Evolutionary conservation across 2,797 vertebrate species (phyloP).

Genomic region (Yasuhikotakia modesta): DNA sequence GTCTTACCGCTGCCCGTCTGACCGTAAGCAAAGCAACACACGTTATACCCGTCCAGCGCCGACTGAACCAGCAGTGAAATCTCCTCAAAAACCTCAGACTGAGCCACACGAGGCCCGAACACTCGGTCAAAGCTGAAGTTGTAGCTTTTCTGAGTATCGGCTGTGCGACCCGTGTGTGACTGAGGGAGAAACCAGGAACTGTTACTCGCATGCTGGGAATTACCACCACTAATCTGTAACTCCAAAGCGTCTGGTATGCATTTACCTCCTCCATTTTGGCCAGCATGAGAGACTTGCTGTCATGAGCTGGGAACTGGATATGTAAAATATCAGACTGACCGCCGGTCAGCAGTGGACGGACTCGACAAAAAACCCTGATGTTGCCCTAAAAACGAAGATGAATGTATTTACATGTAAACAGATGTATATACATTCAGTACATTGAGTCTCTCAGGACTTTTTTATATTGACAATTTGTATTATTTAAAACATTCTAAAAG

Average conservation of each 20-base stretch:
- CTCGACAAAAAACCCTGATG: conserved; percentile 89
- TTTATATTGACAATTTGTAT: neutral
- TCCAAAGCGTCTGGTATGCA: neutral
- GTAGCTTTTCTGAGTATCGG: conserved; percentile 79
- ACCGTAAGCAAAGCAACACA: conserved; percentile 93
- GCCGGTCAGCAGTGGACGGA: conserved; percentile 77
- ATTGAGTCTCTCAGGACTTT: too few relatives aligned
- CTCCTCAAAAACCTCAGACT: conserved; percentile 88
- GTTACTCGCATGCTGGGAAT: too few relatives aligned
- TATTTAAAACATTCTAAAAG: too few relatives aligned
- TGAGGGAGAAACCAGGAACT: conserved; percentile 50
- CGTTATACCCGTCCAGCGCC: conserved; percentile 88
- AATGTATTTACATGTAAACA: neutral
- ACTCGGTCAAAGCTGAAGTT: conserved; percentile 88
- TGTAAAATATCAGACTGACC: conserved; percentile 67
- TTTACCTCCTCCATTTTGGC: conserved; percentile 81
- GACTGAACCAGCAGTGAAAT: conserved; percentile 89
- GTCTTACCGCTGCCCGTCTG: conserved; percentile 93
- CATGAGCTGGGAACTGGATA: conserved; percentile 70
- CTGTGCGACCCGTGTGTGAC: conserved; percentile 80
- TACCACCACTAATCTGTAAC: too few relatives aligned
- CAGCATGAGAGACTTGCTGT: conserved; percentile 74
- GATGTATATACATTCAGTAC: too few relatives aligned
- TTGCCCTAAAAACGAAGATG: conserved; percentile 77
- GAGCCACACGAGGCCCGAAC: conserved; percentile 78